Evolutionary conservation across 2,113 vertebrate genomes (phyloP).

Genomic region (Pterocles gutturalis): DNA sequence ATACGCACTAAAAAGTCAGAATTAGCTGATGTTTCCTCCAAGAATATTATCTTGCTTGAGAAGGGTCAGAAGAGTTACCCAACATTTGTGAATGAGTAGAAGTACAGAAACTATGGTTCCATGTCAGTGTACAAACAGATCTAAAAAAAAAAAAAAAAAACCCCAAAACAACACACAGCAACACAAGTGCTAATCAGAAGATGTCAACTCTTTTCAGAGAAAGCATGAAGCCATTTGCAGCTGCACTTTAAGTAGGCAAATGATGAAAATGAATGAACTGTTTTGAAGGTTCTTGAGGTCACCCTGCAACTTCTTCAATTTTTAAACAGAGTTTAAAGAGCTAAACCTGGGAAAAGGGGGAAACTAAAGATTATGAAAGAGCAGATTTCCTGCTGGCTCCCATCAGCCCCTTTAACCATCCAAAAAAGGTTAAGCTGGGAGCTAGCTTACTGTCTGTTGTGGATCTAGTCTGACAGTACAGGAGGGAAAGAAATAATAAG

Average conservation of each 20-base stretch:
- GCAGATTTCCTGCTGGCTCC: not conserved
- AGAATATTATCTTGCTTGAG: not conserved
- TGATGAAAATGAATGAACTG: not conserved
- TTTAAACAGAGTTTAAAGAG: not conserved
- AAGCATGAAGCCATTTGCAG: not conserved
- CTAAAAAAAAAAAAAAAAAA: not conserved
- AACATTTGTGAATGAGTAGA: not conserved
- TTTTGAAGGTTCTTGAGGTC: not conserved
- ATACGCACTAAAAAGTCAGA: not conserved
- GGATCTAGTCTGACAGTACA: not conserved
- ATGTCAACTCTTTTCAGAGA: not conserved
- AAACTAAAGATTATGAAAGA: not conserved
- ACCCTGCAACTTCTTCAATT: not conserved
- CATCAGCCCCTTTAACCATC: not conserved
- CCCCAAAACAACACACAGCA: not conserved
- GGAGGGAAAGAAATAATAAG: not conserved
- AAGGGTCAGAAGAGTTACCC: not conserved
- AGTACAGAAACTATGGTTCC: not conserved
- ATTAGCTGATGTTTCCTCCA: not conserved
- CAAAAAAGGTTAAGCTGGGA: not conserved
- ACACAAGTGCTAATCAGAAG: not conserved
- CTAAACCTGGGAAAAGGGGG: not conserved
- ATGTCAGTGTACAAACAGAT: not conserved
- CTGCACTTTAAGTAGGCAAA: not conserved
- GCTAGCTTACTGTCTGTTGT: not conserved